A percentile compares a stretch with the other conserved stretches of the same genome.
phyloP scores from a whole-genome alignment of 2,797 vertebrate genomes.

The Podarcis siculus region DNA sequence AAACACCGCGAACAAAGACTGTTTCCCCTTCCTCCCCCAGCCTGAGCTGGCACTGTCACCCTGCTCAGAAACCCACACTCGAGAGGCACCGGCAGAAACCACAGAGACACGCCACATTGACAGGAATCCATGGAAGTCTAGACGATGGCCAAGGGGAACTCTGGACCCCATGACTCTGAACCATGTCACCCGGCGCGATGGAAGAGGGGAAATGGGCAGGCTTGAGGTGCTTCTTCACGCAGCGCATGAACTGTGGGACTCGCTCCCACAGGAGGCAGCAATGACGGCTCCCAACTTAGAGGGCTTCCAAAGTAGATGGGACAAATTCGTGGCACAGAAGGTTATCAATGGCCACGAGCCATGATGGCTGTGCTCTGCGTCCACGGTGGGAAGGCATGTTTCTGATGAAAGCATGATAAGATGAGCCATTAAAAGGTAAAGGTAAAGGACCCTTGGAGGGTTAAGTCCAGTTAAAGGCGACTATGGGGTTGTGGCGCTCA shows the following conservation, averaged over 20 bases:
- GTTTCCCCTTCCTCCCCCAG: background rate
- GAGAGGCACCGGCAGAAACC: background rate
- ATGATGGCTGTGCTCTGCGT: too few relatives aligned
- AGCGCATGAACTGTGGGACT: background rate
- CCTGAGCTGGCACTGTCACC: background rate
- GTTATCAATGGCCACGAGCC: too few relatives aligned
- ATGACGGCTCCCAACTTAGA: background rate
- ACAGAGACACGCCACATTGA: background rate
- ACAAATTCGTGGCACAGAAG: background rate
- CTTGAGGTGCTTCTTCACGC: too few relatives aligned
- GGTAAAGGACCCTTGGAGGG: too few relatives aligned
- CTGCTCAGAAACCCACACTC: background rate
- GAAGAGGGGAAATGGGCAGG: background rate
- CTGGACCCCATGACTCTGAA: background rate
- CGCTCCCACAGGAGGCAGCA: too few relatives aligned
- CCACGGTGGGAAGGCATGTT: too few relatives aligned
- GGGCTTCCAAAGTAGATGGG: background rate
- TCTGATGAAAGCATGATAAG: too few relatives aligned
- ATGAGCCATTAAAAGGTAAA: too few relatives aligned
- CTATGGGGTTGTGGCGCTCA: too few relatives aligned
- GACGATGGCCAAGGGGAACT: background rate
- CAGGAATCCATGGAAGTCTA: conserved; percentile 1
- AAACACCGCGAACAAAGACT: background rate
- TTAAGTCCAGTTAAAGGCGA: too few relatives aligned
- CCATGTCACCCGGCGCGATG: background rate